Conservation (phyloP, 2,113 vertebrate species). For the Brachionichthys hirsutus region DNA sequence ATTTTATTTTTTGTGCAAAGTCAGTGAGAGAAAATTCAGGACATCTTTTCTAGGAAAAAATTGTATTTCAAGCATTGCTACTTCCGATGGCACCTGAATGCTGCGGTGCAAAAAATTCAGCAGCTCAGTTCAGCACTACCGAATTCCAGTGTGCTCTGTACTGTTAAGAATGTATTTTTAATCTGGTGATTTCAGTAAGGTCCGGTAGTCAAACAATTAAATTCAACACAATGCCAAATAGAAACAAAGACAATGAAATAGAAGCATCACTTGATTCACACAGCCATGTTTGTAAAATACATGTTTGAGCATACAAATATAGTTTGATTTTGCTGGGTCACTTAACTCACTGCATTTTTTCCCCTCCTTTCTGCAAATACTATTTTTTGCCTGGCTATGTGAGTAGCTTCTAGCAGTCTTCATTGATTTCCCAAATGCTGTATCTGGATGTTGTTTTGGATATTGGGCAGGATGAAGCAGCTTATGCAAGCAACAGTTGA, state of each 20-base stretch:
- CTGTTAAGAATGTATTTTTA: too few relatives aligned
- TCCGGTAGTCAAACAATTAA: too few relatives aligned
- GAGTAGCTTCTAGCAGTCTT: constrained; percentile 42
- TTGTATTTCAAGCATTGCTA: too few relatives aligned
- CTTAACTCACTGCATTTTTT: constrained; percentile 17
- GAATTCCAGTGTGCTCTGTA: too few relatives aligned
- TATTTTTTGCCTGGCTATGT: constrained; percentile 22
- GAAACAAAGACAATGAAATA: constrained; percentile 4
- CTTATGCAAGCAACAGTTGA: constrained; percentile 58
- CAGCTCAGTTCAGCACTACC: too few relatives aligned
- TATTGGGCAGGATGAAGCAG: constrained; percentile 56
- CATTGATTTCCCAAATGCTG: constrained; percentile 42
- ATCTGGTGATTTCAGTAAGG: too few relatives aligned
- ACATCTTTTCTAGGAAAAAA: too few relatives aligned
- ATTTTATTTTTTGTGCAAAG: neutral
- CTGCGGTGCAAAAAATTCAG: too few relatives aligned
- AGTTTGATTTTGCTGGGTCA: constrained; percentile 16
- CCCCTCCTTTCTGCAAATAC: constrained; percentile 4
- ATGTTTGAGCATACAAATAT: neutral
- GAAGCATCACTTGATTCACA: neutral
- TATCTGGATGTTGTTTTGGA: constrained; percentile 56
- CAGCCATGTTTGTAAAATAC: too few relatives aligned
- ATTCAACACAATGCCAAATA: neutral
- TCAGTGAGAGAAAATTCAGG: too few relatives aligned
- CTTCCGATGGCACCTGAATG: too few relatives aligned